Evolutionary conservation across 2,888 invertebrate species (phyloP), one percentile per base, ranked within the genome.

Genomic region (Plebejus argus): DNA sequence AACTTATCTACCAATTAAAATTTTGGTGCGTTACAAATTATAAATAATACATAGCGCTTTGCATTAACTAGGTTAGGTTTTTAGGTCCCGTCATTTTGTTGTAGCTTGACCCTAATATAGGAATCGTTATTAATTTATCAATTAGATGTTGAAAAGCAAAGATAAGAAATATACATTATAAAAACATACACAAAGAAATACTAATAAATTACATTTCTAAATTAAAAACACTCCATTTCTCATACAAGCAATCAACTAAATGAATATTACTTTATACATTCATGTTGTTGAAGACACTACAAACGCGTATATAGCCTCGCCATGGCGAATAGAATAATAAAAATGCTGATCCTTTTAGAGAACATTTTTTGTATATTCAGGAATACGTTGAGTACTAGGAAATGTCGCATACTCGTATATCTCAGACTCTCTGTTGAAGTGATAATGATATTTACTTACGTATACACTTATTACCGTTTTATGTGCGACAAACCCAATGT

Each of bases 291-390:
- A 71, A 39, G 39, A 39, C 71, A 39, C 39, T n/a, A n/a, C 39
- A 71, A 10, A 71, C 71, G 35, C 35, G 18, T 8, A 39, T 23
- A 28, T 33, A 70, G 35, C 28, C 61, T 49, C 6, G 28, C 45
- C 45, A 74, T 74, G 74, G 49, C 53, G 23, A 74, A 74, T 53
- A 74, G 49, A 53, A 49, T 74, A 53, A 74, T 74, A 45, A 74
- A 74, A 74, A 74, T 74, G 53, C 3, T 45, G 8, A 74, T 74
- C 15, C 23, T 53, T 18, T 33, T 74, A 53, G 74, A 74, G 8
- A 74, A 74, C 23, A 53, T 74, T 12, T 8, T 74, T 3, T 74
- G 74, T 28, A 23, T 74, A 15, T 74, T 23, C 53, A 74, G 74
- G 3, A 74, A 53, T 7, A 28, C 28, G 0, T 28, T 28, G 49